Evolutionary conservation across 2,888 invertebrate genomes (phyloP), one percentile per base, ranked within the genome.

Genomic region (Sialis lutaria): DNA sequence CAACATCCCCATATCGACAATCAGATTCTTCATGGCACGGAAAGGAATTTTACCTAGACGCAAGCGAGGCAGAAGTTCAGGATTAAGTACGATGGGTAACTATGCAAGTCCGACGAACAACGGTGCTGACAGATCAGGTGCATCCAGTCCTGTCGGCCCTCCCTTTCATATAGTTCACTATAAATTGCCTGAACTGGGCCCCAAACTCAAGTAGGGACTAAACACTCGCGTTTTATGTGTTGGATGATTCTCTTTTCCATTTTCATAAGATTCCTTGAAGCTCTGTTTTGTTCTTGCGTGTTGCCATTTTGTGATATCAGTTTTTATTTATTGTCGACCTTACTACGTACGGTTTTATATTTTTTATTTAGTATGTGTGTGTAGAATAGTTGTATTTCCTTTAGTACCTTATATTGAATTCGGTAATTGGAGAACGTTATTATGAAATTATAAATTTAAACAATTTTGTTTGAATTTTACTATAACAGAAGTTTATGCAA

Each of bases 1-100:
- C 64, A 84, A 84, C 62, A 87, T 88, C 65, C 88, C 88, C 49
- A 87, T 88, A 53, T 86, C 86, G 33, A 88, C 87, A 37, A 85
- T 88, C 63, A 74, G 85, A 44, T 87, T 87, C 64, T 88, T 85
- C 65, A 88, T 88, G 88, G 87, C 86, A 10, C 73, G 88, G 51
- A 85, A 85, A 60, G 87, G 87, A 2, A 86, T 87, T 46, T 63
- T 88, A 51, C 86, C 86, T 40, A 72, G 77, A 55, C 77, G 88
- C 52, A 79, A 86, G 56, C 73, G 87, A 9, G 87, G 87, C 0
- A 75, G 87, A 33, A 81, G 77, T 47, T 75, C 81, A 5, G 50
- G 58, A 48, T 57, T 55, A 7, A 45, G 51, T 8, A 42, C 50
- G 8, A 64, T 65, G 57, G 69, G 65, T 42, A 42, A 22, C 43